Percentiles rank a stretch among this genome's conserved stretches.
Conservation (phyloP, 1,140 invertebrate species). For the Callitettix versicolor region DNA sequence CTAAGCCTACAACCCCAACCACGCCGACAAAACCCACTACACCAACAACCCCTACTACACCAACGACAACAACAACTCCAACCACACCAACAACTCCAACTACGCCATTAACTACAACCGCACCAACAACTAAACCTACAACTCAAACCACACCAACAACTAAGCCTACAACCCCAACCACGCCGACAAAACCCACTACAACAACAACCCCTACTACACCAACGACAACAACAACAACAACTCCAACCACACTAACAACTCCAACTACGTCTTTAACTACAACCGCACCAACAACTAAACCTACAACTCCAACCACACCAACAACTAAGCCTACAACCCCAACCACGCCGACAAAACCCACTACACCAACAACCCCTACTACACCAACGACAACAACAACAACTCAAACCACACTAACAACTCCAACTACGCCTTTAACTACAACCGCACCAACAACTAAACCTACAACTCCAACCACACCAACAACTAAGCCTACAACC, state of each 20-base stretch:
- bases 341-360: background rate
- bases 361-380: background rate
- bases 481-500: background rate
- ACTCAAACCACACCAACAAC: too few relatives aligned
- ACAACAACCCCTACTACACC: too few relatives aligned
- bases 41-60: conserved; percentile 24
- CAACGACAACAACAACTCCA: conserved; percentile 58
- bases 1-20: too few relatives aligned
- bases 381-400: too few relatives aligned
- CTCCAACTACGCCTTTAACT: background rate
- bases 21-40: too few relatives aligned
- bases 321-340: background rate
- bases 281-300: too few relatives aligned
- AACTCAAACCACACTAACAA: too few relatives aligned
- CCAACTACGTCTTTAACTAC: too few relatives aligned
- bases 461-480: background rate
- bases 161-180: too few relatives aligned
- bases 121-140: background rate
- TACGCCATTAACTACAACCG: conserved; percentile 33
- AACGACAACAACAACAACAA: too few relatives aligned
- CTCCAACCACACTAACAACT: too few relatives aligned
- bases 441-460: background rate
- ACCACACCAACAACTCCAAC: conserved; percentile 53
- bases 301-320: background rate
- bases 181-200: too few relatives aligned